Evolutionary conservation across 2,113 vertebrate species (phyloP).

Genomic region (Diphyllodes magnificus): DNA sequence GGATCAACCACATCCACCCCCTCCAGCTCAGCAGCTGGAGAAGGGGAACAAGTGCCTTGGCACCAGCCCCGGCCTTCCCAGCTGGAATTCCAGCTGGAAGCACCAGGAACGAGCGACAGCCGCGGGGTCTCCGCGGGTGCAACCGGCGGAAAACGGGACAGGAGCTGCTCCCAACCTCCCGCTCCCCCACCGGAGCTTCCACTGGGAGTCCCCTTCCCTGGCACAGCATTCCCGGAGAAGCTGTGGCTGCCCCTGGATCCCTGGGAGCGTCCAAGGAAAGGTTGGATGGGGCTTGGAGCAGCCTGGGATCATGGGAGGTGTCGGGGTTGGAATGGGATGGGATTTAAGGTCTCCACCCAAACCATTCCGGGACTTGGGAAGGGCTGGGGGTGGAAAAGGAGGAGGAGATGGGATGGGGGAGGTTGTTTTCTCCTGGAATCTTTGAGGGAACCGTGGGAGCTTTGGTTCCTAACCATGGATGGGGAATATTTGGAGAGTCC

Average conservation of each 20-base stretch:
- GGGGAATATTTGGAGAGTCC: not conserved
- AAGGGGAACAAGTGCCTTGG: not conserved
- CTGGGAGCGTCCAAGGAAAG: not conserved
- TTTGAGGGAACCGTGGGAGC: not conserved
- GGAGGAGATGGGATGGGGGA: not conserved
- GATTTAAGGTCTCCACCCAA: not conserved
- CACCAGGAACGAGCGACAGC: not conserved
- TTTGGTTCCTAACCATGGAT: accelerated
- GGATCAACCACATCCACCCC: accelerated
- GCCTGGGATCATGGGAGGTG: accelerated
- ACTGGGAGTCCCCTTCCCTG: not conserved
- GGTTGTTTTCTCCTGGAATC: not conserved
- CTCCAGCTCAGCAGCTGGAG: not conserved
- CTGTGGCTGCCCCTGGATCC: not conserved
- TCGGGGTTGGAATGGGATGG: not conserved
- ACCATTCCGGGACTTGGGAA: not conserved
- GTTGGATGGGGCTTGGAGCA: not conserved
- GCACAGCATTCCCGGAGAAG: not conserved
- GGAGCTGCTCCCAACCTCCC: not conserved
- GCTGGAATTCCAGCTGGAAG: not conserved
- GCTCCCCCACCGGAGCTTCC: accelerated
- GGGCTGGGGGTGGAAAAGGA: not conserved
- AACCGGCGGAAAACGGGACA: accelerated
- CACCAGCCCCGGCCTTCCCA: not conserved
- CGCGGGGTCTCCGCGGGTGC: no score